These are phyloP conservation scores for Meiosimyza decipiens DNA, from an alignment of 2,888 invertebrate species.

Conservation along the genomic window DNA sequence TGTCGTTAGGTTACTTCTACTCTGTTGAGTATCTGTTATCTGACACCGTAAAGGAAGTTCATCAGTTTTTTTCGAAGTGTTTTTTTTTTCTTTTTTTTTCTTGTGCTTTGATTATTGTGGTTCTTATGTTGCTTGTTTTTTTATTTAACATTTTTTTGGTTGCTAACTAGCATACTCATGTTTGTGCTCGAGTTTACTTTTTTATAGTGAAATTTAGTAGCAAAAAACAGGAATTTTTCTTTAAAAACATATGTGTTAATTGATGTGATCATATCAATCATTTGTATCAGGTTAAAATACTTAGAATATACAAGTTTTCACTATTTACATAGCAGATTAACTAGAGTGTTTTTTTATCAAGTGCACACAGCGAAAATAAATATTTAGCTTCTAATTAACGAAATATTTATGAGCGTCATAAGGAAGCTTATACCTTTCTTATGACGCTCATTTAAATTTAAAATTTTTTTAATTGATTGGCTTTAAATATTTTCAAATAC, in stretches of 20 bases:
- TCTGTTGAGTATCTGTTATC: constrained; percentile 45
- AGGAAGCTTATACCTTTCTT: too few species aligned
- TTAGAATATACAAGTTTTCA: too few species aligned
- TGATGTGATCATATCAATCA: constrained; percentile 23
- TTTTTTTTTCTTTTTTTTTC: background rate
- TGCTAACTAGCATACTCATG: constrained; percentile 14
- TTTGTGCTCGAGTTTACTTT: background rate
- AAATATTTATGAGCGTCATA: too few species aligned
- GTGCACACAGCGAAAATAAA: background rate
- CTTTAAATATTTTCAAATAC: too few species aligned
- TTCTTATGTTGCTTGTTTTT: background rate
- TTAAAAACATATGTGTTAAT: constrained; percentile 21
- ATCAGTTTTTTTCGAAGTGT: background rate
- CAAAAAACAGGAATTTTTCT: background rate
- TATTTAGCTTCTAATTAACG: background rate
- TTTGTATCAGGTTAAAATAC: background rate
- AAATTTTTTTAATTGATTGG: too few species aligned
- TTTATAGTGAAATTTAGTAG: background rate
- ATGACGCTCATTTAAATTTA: too few species aligned
- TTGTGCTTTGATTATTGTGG: constrained; percentile 4
- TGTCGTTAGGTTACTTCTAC: background rate
- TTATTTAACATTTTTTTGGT: background rate
- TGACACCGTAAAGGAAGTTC: constrained; percentile 47
- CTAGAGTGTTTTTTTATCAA: too few species aligned
- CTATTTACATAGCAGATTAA: too few species aligned